Evolutionary conservation across 2,797 vertebrate species (phyloP).

Genomic region (Malacoctenus gilli): DNA sequence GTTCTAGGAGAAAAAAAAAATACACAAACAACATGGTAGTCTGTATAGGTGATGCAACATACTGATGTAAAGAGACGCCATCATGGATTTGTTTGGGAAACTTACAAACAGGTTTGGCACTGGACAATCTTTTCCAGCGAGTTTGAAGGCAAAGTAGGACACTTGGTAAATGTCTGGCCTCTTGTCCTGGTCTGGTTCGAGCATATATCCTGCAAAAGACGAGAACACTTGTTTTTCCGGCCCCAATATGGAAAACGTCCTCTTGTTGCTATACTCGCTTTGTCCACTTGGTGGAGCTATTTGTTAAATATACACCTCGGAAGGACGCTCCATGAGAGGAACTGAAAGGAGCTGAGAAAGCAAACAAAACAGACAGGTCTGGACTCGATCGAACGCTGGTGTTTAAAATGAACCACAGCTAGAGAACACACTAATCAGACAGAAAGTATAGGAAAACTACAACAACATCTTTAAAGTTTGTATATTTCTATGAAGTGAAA

Average conservation of each 20-base stretch:
- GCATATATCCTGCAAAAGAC: constrained; percentile 90
- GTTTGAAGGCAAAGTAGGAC: constrained; percentile 94
- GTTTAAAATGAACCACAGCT: no score
- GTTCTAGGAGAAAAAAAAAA: constrained; percentile 86
- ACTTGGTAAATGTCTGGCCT: constrained; percentile 98
- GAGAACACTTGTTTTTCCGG: no score
- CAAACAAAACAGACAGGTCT: constrained; percentile 35
- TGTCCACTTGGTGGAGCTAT: constrained; percentile 65
- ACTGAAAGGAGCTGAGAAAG: constrained; percentile 28
- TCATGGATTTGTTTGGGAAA: constrained; percentile 7
- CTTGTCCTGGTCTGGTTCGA: constrained; percentile 93
- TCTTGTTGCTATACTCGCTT: no score
- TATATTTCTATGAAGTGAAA: no score
- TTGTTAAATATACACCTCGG: no score
- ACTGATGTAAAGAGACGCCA: no score
- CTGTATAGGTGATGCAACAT: no score
- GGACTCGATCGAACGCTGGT: constrained; percentile 52
- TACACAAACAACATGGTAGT: no score
- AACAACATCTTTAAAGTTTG: no score
- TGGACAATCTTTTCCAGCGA: constrained; percentile 92
- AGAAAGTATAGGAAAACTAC: no score
- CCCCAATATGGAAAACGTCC: no score
- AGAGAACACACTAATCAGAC: no score
- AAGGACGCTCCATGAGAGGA: constrained; percentile 11
- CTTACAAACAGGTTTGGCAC: constrained; percentile 96